Conservation (phyloP, 2,113 vertebrate species). For the Neolamprologus cancellatus region DNA sequence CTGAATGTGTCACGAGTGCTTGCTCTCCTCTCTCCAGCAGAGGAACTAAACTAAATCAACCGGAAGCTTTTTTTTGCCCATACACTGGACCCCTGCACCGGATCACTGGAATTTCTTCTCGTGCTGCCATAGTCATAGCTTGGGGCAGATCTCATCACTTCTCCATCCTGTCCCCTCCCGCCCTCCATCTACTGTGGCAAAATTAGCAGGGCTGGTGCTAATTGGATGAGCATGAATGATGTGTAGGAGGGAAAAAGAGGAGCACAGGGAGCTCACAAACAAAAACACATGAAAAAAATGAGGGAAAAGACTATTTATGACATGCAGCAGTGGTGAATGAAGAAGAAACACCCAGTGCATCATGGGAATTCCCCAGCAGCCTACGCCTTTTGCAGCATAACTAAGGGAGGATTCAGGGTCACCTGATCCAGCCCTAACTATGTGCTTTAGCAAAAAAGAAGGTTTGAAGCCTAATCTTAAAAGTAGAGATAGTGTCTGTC, state of each 20-base stretch:
- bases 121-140: constrained; percentile 54
- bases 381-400: not conserved
- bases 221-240: constrained; percentile 21
- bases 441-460: not conserved
- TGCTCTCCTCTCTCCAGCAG: constrained; percentile 19
- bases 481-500: not conserved
- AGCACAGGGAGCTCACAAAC: not conserved
- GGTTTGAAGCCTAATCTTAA: not conserved
- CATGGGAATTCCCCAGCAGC: not conserved
- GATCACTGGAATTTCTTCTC: constrained; percentile 62
- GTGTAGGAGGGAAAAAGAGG: not conserved
- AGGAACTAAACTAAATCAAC: constrained; percentile 53
- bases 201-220: constrained; percentile 36
- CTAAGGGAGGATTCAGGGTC: not conserved
- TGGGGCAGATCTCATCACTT: constrained; percentile 36
- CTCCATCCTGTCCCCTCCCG: not conserved
- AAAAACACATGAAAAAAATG: not conserved
- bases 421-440: not conserved
- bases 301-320: not conserved
- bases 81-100: constrained; percentile 13
- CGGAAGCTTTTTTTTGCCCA: constrained; percentile 44
- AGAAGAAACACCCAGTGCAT: not conserved
- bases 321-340: not conserved
- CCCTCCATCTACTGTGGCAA: not conserved
- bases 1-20: constrained; percentile 54